phyloP scores from a whole-genome alignment of 2,888 invertebrate species.

The Oconnorella tubifera region DNA sequence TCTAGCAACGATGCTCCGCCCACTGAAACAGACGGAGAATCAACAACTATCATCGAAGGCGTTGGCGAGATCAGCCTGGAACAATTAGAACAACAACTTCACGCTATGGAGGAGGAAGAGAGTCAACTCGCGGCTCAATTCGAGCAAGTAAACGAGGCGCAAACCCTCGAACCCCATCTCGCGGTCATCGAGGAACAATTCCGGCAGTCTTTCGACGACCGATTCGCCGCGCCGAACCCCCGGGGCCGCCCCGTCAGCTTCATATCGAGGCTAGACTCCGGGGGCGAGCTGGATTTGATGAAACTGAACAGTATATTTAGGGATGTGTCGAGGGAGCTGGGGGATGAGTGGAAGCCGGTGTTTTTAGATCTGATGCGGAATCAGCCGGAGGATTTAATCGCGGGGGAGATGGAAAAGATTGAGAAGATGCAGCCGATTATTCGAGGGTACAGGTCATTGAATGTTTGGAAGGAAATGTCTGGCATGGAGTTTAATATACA shows the following conservation, averaged over 20 bases:
- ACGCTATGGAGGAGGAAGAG: constrained; percentile 3
- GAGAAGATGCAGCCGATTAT: constrained; percentile 15
- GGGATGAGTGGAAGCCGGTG: constrained; percentile 23
- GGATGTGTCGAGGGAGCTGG: constrained; percentile 25
- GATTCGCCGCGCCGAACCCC: constrained; percentile 12
- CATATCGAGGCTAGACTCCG: constrained; percentile 1
- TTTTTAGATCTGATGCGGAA: not conserved
- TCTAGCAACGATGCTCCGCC: too few species aligned
- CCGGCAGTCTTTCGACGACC: constrained; percentile 21
- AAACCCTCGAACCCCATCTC: constrained; percentile 14
- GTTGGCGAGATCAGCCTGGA: not conserved
- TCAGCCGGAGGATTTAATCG: constrained; percentile 12
- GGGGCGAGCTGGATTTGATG: constrained; percentile 3
- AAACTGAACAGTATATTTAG: constrained; percentile 22
- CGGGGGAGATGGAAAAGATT: constrained; percentile 8
- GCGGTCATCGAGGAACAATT: constrained; percentile 27
- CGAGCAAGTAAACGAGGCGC: not conserved
- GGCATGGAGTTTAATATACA: not conserved
- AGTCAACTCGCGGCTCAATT: not conserved
- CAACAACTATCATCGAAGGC: too few species aligned
- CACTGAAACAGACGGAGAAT: too few species aligned
- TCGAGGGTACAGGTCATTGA: constrained; percentile 14
- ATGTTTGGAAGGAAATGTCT: constrained; percentile 13
- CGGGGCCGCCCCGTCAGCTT: constrained; percentile 8
- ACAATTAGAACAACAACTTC: not conserved